These are phyloP conservation scores for Sphinx pinastri DNA, from an alignment of 2,888 invertebrate genomes.

Conservation along the genomic window DNA sequence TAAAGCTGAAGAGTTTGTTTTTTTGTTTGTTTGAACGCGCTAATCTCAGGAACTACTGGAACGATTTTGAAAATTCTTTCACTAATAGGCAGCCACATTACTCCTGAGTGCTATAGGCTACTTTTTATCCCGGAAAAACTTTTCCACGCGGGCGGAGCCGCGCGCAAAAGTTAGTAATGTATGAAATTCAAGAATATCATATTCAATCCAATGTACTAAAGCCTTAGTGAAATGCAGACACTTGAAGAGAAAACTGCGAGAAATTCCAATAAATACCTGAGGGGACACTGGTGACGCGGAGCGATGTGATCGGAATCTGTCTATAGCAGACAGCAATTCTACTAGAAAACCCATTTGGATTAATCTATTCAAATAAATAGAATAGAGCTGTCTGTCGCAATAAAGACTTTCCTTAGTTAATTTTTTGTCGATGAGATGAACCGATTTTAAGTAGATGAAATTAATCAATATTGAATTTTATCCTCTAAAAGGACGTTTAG, in stretches of 20 bases:
- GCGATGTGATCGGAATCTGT: conserved; percentile 15
- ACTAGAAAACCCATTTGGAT: neutral
- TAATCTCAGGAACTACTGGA: too few species aligned
- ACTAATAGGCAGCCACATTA: too few species aligned
- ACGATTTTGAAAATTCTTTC: too few species aligned
- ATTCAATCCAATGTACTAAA: neutral
- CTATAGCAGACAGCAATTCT: neutral
- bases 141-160: too few species aligned
- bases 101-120: too few species aligned
- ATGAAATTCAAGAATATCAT: neutral
- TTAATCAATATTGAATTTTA: neutral
- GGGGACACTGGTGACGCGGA: conserved; percentile 16
- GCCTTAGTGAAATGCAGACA: neutral
- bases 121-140: too few species aligned
- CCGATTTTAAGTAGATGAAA: neutral
- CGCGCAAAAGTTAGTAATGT: too few species aligned
- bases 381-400: too few species aligned
- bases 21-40: too few species aligned
- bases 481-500: neutral
- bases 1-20: too few species aligned
- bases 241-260: conserved; percentile 13
- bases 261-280: conserved; percentile 31
- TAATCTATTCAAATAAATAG: neutral
- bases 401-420: too few species aligned
- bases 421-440: too few species aligned